Base-by-base conservation (phyloP, 2,888 invertebrate species). In the Nematopogon swammerdamellus region DNA sequence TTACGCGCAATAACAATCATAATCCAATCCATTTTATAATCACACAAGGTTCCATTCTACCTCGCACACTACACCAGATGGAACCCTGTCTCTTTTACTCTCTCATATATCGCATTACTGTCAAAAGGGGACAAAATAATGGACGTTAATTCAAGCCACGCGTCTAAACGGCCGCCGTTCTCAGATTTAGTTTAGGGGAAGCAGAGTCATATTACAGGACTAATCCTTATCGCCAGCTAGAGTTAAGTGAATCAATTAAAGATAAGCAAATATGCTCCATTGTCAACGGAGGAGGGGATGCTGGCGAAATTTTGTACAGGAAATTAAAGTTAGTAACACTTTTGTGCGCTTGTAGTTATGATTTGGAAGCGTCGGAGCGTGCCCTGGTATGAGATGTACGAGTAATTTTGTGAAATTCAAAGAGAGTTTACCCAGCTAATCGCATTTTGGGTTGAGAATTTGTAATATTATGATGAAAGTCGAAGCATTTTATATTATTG, bases 201-300 rank as follows among this genome's bases (percentile, higher is more conserved):
- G 36, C n/a, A 36, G 14, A 14, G 6, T 14, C 11, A 3, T 14
- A 36, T 14, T 36, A 77, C 76, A 68, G 69, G 68, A 67, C 72
- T 77, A 77, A 79, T 77, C 77, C 76, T 75, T 75, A 77, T 76
- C 77, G 67, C 57, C 53, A 55, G 59, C 59, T 11, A 63, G 75
- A 74, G 75, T 68, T 71, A 73, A 79, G 71, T 75, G 74, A 77
- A 79, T 79, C 77, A 77, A 79, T 79, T 77, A 77, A 74, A 79
- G 77, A 79, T 77, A 79, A 79, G 75, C 79, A 77, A 79, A 79
- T 79, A 76, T 70, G 70, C 60, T 64, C 61, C 63, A 67, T 79
- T 76, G 75, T 77, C 62, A 25, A 25, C 10, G 25, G 4, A 10
- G 5, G 25, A 25, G 25, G 25, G 25, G 25, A 10, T 6, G 4